Evolutionary conservation across 2,113 vertebrate genomes (phyloP), one percentile per base, ranked within the genome.

Genomic region (Bothrops jararaca): DNA sequence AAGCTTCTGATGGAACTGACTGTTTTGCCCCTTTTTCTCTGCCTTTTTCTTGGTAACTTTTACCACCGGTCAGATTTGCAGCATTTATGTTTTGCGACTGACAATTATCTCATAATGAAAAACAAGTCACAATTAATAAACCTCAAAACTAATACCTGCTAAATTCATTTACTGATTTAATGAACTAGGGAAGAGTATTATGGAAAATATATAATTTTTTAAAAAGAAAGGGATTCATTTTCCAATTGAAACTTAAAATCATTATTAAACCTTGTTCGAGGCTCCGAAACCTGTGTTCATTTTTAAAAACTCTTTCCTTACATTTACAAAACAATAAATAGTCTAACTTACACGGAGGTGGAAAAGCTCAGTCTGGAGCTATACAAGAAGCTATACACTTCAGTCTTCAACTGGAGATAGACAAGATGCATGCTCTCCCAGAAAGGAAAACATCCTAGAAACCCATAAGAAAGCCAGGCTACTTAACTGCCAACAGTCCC

Each of bases 41-140:
- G 8, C 80, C 91, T 95, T 86, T 95, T 88, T 94, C 93, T 86
- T 94, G 93, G 94, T 96, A 94, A 95, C 89, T 95, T 95, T 96
- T 96, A 91, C 89, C 96, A 95, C 95, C 96, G 92, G 94, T 96
- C 89, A 95, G 95, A 97, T 95, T 23, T 96, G 86, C 94, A 96
- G 95, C 95, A 97, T 97, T 98, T 98, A 98, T 98, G 97, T 97
- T 98, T 98, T 90, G 94, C 98, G 98, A 98, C 98, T 98, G 98
- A 98, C 98, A 98, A 99, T 98, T 98, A 99, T 98, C 97, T 97
- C 97, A 97, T 99, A 99, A 98, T 98, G 98, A 98, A 98, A 98
- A 98, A 98, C 97, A 98, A 99, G 98, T 98, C 98, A 98, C 97
- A 98, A 98, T 98, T 98, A 99, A 98, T 99, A 98, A 99, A 98